Evolutionary conservation across 2,113 vertebrate species (phyloP), one percentile per base, ranked within the genome.

Genomic region (Alexandromys fortis): DNA sequence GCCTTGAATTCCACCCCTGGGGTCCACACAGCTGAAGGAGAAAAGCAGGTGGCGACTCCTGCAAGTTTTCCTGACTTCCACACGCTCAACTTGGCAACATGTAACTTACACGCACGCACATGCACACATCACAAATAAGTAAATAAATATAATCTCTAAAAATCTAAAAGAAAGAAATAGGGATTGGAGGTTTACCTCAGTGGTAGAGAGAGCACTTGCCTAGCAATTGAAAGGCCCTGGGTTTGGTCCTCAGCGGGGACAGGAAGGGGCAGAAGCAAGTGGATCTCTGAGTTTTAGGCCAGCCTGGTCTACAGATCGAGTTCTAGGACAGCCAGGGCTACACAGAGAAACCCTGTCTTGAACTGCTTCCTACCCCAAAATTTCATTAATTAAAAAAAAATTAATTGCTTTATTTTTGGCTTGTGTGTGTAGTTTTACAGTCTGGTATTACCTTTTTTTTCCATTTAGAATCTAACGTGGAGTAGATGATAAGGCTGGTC

Each of bases 341-440:
- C 42, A 42, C 42, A 42, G 42, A 42, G 42, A 42, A 42, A 42
- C 42, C 42, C 42, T 42, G 42, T 42, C 42, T 42, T 42, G 42
- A 42, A 42, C 42, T 42, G 42, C 42, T 42, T 42, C 42, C 42
- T 42, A 42, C 42, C 42, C 42, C 42, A 42, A 42, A 42, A 42
- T 42, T 42, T 42, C 19, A 58, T 58, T 58, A 58, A 58, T 58
- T 58, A 58, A 58, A 58, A 55, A 55, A 76, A 79, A 63, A 9
- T 83, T 17, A 45, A 30, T 38, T 19, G 42, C 42, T n/a, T 96
- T 58, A 86, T 91, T 79, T 86, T 67, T 35, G 33, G 21, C 38
- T 70, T 65, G 19, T 89, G 12, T 93, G 42, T 89, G 16, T 19
- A 96, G 21, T 96, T 89, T 90, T 79, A 90, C 83, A 94, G 76